Evolutionary conservation across 2,113 vertebrate species (phyloP).

Genomic region (Fulmarus glacialis): DNA sequence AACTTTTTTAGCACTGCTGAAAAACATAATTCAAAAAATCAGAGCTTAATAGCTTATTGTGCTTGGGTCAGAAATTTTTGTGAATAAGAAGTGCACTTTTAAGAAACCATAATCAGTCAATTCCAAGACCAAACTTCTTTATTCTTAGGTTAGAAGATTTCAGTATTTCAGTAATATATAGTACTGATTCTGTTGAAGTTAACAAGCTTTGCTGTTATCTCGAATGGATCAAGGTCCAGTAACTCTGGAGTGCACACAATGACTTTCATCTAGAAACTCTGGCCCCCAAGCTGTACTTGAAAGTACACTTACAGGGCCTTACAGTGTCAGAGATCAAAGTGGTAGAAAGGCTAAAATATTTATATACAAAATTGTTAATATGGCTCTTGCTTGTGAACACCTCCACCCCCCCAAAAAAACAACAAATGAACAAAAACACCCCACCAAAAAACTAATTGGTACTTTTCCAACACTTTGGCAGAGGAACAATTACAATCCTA

Average conservation of each 20-base stretch:
- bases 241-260: not conserved
- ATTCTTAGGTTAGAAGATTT: not conserved
- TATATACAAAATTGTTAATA: not conserved
- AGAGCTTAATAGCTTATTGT: not conserved
- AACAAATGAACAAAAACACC: not conserved
- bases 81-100: not conserved
- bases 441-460: not conserved
- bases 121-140: not conserved
- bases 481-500: not conserved
- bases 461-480: not conserved
- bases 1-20: not conserved
- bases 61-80: not conserved
- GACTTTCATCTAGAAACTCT: not conserved
- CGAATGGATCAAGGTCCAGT: not conserved
- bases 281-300: not conserved
- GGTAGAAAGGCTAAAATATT: not conserved
- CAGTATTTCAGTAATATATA: not conserved
- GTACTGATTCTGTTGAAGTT: not conserved
- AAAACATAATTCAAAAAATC: not conserved
- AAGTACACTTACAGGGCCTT: not conserved
- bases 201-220: not conserved
- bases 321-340: not conserved
- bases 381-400: not conserved
- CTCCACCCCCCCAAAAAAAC: not conserved
- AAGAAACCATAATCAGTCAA: not conserved